Conservation (phyloP, 2,888 invertebrate genomes). For the Dryobota labecula region DNA sequence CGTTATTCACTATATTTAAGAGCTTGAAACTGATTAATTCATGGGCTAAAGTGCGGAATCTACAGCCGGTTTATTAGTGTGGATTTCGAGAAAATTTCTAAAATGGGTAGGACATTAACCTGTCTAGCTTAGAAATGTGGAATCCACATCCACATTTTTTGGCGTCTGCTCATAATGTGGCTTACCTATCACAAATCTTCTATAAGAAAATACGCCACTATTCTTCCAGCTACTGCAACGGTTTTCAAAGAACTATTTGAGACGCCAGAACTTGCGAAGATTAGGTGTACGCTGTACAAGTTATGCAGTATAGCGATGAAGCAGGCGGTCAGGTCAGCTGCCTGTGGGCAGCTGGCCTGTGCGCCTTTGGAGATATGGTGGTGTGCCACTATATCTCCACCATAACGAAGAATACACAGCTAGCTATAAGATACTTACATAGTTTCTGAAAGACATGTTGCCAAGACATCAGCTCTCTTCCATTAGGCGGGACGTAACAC, state of each 20-base stretch:
- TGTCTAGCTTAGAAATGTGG: conserved; percentile 9
- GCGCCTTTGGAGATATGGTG: too few species aligned
- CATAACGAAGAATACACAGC: neutral
- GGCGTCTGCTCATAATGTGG: neutral
- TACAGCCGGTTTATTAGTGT: conserved; percentile 34
- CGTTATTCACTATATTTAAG: conserved; percentile 72
- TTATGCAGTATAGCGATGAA: neutral
- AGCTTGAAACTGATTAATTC: conserved; percentile 75
- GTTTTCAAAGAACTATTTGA: neutral
- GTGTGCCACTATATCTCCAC: too few species aligned
- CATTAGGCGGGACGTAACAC: conserved; percentile 70
- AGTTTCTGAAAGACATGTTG: conserved; percentile 87
- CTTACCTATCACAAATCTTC: neutral
- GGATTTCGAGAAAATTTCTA: conserved; percentile 32
- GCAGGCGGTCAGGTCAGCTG: neutral
- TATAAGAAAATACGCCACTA: neutral
- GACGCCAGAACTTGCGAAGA: neutral
- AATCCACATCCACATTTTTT: neutral
- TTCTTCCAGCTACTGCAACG: neutral
- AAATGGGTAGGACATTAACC: conserved; percentile 26
- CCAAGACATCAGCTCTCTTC: conserved; percentile 74
- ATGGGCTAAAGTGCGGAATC: conserved; percentile 64
- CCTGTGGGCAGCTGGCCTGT: too few species aligned
- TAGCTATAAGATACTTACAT: conserved; percentile 77
- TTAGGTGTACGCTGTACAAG: neutral